A percentile compares a stretch with the other conserved stretches of the same genome.
Evolutionary conservation across 2,797 vertebrate genomes (phyloP).

Genomic region (Molossus alvarezi): DNA sequence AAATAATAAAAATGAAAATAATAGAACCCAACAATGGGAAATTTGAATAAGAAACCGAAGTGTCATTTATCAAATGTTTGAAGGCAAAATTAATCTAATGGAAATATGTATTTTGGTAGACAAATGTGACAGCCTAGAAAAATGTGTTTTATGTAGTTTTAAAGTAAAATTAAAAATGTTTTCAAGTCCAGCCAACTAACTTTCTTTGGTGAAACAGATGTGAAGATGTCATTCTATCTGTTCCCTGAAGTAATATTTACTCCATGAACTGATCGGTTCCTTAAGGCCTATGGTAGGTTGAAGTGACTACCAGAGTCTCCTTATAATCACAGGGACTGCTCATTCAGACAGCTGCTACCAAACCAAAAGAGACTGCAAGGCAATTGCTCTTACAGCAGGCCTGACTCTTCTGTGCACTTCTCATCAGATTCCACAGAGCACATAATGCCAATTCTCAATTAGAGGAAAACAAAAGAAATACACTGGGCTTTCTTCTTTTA

Average conservation of each 20-base stretch:
- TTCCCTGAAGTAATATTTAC: background rate
- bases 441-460: background rate
- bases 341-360: background rate
- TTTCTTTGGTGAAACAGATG: background rate
- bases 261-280: background rate
- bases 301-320: background rate
- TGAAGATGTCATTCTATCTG: background rate
- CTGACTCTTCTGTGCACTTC: background rate
- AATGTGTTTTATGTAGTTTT: background rate
- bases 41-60: slow-evolving; percentile 66
- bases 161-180: background rate
- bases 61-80: slow-evolving; percentile 39
- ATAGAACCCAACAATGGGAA: background rate
- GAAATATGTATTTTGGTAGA: slow-evolving; percentile 55
- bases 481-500: background rate
- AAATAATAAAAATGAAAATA: slow-evolving; percentile 74
- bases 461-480: background rate
- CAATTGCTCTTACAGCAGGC: background rate
- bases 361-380: background rate
- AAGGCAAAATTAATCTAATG: slow-evolving; percentile 56
- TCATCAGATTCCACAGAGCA: background rate
- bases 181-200: background rate
- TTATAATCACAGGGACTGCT: background rate
- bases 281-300: background rate
- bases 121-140: slow-evolving; percentile 28